Conservation (phyloP, 2,113 vertebrate genomes). For the Cyphomyrus plagiostoma region DNA sequence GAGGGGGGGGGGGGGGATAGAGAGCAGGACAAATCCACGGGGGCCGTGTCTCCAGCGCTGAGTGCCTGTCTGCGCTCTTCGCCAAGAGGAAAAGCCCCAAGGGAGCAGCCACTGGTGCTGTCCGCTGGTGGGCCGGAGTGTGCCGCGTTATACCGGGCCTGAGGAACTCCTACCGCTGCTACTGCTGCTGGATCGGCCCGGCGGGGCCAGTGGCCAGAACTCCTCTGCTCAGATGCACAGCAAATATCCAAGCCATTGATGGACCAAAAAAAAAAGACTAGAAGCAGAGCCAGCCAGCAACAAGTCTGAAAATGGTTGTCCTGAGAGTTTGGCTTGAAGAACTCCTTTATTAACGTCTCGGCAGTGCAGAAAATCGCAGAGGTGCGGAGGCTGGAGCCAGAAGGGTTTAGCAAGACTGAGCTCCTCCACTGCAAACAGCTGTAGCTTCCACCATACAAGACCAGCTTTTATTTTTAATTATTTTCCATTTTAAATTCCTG, state of each 20-base stretch:
- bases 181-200: neutral
- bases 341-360: neutral
- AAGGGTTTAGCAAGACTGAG: neutral
- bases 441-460: neutral
- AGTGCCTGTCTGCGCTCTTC: neutral
- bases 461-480: neutral
- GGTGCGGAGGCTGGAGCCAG: neutral
- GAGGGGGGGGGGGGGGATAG: neutral
- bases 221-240: neutral
- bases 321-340: neutral
- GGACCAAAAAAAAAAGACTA: neutral
- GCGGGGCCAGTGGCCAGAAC: neutral
- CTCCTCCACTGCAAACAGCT: neutral
- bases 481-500: neutral
- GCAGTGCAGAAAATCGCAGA: neutral
- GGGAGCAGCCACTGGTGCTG: too few relatives aligned
- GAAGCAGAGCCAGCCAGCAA: neutral
- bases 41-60: neutral
- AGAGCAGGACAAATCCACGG: neutral
- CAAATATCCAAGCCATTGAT: neutral
- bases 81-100: neutral
- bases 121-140: neutral
- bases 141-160: neutral
- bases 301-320: neutral
- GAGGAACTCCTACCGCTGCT: neutral